phyloP scores from a whole-genome alignment of 2,113 vertebrate genomes.

The Nothoprocta pentlandii region DNA sequence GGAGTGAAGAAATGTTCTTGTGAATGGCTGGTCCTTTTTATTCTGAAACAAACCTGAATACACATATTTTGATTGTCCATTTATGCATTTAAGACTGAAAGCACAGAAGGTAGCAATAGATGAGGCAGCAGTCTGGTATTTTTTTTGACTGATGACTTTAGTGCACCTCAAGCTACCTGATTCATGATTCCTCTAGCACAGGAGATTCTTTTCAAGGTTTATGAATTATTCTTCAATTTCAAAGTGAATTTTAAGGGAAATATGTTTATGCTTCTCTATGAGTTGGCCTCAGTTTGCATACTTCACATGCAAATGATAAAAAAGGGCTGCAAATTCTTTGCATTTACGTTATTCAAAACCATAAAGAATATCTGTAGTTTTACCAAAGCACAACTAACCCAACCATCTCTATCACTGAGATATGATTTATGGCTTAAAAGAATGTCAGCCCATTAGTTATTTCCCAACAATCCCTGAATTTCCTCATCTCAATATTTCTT shows the following conservation, averaged over 20 bases:
- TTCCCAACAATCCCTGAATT: neutral
- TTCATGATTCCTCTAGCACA: neutral
- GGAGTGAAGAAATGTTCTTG: neutral
- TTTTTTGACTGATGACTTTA: neutral
- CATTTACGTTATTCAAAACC: neutral
- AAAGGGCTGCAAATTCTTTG: neutral
- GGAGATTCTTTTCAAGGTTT: neutral
- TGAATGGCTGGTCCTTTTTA: neutral
- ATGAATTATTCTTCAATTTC: neutral
- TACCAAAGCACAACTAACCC: neutral
- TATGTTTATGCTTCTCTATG: neutral
- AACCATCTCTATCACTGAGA: neutral
- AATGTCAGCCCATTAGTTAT: neutral
- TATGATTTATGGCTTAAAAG: neutral
- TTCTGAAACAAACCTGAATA: neutral
- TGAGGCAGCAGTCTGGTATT: neutral
- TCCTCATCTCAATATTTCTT: neutral
- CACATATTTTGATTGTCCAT: neutral
- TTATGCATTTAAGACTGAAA: neutral
- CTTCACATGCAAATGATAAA: neutral
- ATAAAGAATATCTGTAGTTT: neutral
- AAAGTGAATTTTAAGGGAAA: neutral
- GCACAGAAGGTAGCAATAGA: neutral
- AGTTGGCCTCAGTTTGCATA: neutral
- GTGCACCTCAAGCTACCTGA: neutral